Percentiles rank a stretch among this genome's conserved stretches.
These are phyloP conservation scores for Agrochola circellaris DNA, from an alignment of 2,888 invertebrate genomes.

Conservation along the genomic window DNA sequence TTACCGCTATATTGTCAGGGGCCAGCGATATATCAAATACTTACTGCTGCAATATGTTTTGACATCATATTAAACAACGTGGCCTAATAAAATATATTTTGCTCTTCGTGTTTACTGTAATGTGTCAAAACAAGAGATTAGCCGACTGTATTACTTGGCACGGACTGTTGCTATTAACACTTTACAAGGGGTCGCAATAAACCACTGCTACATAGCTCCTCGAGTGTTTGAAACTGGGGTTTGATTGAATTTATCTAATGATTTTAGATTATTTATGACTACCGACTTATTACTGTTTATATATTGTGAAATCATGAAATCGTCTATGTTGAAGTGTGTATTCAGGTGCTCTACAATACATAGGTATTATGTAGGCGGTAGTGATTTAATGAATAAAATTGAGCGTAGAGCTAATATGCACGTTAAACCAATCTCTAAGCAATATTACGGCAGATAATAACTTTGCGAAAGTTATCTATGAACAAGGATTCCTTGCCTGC, in stretches of 20 bases:
- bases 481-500: not conserved
- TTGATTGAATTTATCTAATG: not conserved
- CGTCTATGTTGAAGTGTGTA: not conserved
- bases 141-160: conserved; percentile 2
- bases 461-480: not conserved
- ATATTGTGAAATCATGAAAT: not conserved
- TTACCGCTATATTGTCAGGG: too few species aligned
- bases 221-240: not conserved
- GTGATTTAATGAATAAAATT: not conserved
- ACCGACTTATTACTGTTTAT: not conserved
- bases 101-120: conserved; percentile 20
- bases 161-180: conserved; percentile 32
- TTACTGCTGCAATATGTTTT: conserved; percentile 13
- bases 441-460: not conserved
- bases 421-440: not conserved
- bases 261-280: not conserved
- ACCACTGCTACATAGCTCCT: not conserved
- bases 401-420: not conserved
- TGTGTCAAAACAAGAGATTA: conserved; percentile 38
- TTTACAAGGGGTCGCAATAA: conserved; percentile 25
- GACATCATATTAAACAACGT: conserved; percentile 2
- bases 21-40: not conserved
- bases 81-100: conserved; percentile 3
- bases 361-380: not conserved
- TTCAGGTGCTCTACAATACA: not conserved